Conservation (phyloP, 2,797 vertebrate genomes). For the Anomalospiza imberbis region DNA sequence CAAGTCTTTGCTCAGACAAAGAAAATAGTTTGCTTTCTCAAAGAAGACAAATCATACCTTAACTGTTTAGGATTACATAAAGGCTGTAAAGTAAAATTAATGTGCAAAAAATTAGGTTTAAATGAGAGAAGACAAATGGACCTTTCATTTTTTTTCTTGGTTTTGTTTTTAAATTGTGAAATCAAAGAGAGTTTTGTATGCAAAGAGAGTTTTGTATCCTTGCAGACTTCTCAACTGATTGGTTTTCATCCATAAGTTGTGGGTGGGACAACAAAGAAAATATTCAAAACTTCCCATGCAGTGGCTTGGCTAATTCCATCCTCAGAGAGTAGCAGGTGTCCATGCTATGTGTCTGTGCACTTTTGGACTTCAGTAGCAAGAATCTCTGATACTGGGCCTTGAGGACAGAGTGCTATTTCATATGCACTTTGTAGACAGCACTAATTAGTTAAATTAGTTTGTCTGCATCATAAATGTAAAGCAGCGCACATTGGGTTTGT, state of each 20-base stretch:
- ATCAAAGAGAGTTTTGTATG: neutral
- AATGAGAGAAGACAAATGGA: neutral
- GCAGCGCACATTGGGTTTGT: neutral
- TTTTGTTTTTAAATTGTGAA: neutral
- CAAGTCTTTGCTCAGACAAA: neutral
- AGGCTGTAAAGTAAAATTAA: neutral
- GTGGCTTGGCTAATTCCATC: neutral
- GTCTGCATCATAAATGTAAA: constrained; percentile 40
- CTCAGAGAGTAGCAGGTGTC: neutral
- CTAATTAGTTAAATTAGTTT: constrained; percentile 34
- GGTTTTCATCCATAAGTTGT: neutral
- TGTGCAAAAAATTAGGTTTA: neutral
- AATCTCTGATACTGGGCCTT: neutral
- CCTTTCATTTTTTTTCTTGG: neutral
- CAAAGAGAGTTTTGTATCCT: neutral
- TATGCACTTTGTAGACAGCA: constrained; percentile 16
- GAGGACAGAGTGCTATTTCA: neutral
- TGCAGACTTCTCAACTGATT: neutral
- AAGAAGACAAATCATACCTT: neutral
- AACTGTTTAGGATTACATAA: neutral
- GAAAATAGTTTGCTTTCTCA: neutral
- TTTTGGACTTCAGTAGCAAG: neutral
- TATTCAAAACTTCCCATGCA: neutral
- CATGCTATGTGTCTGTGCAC: neutral
- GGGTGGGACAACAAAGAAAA: neutral